Percentiles rank a stretch among this genome's conserved stretches.
Conservation (phyloP, 1,140 invertebrate genomes). For the Zaprionus nigranus region DNA sequence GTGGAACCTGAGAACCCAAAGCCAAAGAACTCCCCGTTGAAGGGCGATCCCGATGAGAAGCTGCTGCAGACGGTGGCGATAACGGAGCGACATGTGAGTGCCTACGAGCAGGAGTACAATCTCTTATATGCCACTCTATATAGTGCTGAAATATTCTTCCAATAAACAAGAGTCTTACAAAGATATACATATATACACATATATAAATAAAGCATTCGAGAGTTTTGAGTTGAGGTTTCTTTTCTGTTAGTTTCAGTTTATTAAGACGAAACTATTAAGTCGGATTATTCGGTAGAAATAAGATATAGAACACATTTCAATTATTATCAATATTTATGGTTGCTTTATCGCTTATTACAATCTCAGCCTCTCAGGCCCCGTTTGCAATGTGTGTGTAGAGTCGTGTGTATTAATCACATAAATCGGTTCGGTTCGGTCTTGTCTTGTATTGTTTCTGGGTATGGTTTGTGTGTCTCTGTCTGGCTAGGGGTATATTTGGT, state of each 20-base stretch:
- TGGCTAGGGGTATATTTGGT: background rate
- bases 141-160: conserved; percentile 97
- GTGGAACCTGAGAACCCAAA: conserved; percentile 42
- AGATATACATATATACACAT: background rate
- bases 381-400: background rate
- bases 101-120: conserved; percentile 95
- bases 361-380: background rate
- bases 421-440: background rate
- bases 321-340: background rate
- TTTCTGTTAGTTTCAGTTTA: conserved; percentile 47
- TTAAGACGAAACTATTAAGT: conserved; percentile 71
- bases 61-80: conserved; percentile 96
- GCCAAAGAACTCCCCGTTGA: conserved; percentile 51
- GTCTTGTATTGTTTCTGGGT: background rate
- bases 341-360: background rate
- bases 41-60: conserved; percentile 90
- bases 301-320: conserved; percentile 17
- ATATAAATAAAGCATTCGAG: conserved; percentile 1
- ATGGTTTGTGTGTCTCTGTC: background rate
- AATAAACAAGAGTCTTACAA: conserved; percentile 72
- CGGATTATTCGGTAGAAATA: conserved; percentile 45
- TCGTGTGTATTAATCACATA: background rate
- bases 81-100: conserved; percentile 92
- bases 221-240: conserved; percentile 26
- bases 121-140: conserved; percentile 95